phyloP scores from a whole-genome alignment of 35 echinoderm and acorn worm species.

The Strongylocentrotus purpuratus region DNA sequence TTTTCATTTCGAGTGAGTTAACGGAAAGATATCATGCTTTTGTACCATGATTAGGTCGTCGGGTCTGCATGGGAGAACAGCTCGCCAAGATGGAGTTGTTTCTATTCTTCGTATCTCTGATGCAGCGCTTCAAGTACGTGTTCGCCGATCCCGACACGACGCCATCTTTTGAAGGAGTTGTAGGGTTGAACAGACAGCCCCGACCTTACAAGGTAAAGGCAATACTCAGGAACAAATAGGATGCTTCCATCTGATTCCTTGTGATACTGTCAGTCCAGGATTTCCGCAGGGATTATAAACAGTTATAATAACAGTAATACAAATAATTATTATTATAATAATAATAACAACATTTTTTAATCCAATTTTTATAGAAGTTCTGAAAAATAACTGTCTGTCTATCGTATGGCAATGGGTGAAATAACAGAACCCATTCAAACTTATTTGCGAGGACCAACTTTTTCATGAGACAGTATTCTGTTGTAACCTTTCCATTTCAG shows the following conservation, averaged over 20 bases:
- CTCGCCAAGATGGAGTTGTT: constrained; percentile 78
- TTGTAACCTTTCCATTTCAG: no score
- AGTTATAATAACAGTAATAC: no score
- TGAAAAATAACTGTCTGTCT: no score
- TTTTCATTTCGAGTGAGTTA: no score
- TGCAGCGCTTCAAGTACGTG: constrained; percentile 59
- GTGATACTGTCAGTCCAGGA: not conserved
- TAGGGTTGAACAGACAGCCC: constrained; percentile 43
- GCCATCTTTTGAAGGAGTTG: constrained; percentile 45
- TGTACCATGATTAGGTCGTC: constrained; percentile 52
- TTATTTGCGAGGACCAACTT: no score
- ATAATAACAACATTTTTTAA: no score
- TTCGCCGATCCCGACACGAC: constrained; percentile 20
- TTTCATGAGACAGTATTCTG: no score
- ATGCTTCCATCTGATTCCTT: not conserved
- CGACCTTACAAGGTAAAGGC: constrained; percentile 33
- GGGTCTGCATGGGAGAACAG: constrained; percentile 59
- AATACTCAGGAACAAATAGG: constrained; percentile 22
- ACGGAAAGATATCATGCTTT: no score
- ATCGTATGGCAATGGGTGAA: no score
- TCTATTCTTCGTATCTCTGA: constrained; percentile 54
- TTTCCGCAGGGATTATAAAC: not conserved
- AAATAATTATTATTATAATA: no score
- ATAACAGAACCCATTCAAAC: no score
- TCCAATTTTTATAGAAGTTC: no score